Evolutionary conservation across 2,797 vertebrate genomes (phyloP).

Genomic region (Sarcoramphus papa): DNA sequence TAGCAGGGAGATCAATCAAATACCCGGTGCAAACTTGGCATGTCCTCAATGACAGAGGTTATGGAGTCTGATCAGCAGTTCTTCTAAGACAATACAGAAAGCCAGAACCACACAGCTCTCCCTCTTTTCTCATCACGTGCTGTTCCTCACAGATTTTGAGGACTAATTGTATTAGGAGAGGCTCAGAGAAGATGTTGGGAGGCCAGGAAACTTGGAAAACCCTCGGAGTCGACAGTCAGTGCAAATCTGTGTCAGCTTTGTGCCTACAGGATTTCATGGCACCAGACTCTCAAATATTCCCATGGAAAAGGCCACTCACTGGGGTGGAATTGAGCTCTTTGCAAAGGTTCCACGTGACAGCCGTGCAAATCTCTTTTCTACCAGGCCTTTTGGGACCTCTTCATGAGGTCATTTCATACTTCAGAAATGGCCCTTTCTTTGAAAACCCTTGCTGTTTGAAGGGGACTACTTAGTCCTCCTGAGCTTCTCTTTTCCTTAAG

Average conservation of each 20-base stretch:
- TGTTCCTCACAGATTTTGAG: neutral
- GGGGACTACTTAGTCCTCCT: neutral
- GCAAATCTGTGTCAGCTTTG: neutral
- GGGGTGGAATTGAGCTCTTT: neutral
- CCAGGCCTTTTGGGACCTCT: neutral
- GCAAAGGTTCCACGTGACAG: neutral
- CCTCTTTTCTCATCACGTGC: neutral
- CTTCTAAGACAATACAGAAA: neutral
- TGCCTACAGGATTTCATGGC: neutral
- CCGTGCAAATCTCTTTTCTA: neutral
- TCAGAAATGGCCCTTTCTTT: neutral
- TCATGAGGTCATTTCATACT: neutral
- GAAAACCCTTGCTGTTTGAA: neutral
- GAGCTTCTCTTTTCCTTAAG: neutral
- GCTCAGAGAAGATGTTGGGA: neutral
- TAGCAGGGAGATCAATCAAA: neutral
- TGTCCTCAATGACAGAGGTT: neutral
- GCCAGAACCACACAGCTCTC: neutral
- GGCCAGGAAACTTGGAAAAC: neutral
- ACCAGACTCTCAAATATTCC: neutral
- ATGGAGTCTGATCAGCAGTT: neutral
- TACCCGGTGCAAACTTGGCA: neutral
- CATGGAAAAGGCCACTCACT: neutral
- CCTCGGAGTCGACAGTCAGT: accelerated
- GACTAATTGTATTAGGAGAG: neutral